Conservation (phyloP, 2,113 vertebrate species). For the Dicerorhinus sumatrensis region DNA sequence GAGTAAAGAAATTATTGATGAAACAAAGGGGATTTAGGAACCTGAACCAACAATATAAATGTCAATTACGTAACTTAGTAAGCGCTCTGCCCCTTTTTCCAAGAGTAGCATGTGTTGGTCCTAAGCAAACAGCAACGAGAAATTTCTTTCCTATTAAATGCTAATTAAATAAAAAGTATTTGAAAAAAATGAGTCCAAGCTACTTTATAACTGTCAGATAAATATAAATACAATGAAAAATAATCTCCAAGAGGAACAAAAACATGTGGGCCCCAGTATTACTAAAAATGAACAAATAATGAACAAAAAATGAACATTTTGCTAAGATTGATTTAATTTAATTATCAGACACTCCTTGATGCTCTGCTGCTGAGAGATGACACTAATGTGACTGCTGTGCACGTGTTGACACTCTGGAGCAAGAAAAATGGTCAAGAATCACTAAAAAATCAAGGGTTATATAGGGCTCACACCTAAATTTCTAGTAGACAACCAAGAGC, state of each 20-base stretch:
- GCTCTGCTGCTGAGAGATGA: background rate
- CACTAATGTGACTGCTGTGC: background rate
- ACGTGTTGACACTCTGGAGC: rapidly evolving
- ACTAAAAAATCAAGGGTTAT: background rate
- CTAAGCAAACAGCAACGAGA: background rate
- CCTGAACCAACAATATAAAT: conserved; percentile 30
- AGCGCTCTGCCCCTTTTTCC: background rate
- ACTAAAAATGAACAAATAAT: background rate
- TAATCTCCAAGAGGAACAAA: background rate
- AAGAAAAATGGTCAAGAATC: background rate
- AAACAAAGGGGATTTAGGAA: background rate
- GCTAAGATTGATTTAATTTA: background rate
- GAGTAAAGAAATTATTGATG: background rate
- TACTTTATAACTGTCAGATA: background rate
- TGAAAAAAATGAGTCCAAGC: background rate
- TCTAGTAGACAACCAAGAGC: background rate
- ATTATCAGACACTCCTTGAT: background rate
- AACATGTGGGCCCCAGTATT: background rate
- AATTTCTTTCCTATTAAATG: background rate
- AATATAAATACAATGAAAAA: background rate
- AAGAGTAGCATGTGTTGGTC: background rate
- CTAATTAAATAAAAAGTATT: background rate
- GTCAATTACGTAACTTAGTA: background rate
- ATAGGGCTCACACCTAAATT: rapidly evolving
- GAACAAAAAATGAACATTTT: background rate